phyloP scores from a whole-genome alignment of 2,113 vertebrate genomes.

The Otolemur garnettii region DNA sequence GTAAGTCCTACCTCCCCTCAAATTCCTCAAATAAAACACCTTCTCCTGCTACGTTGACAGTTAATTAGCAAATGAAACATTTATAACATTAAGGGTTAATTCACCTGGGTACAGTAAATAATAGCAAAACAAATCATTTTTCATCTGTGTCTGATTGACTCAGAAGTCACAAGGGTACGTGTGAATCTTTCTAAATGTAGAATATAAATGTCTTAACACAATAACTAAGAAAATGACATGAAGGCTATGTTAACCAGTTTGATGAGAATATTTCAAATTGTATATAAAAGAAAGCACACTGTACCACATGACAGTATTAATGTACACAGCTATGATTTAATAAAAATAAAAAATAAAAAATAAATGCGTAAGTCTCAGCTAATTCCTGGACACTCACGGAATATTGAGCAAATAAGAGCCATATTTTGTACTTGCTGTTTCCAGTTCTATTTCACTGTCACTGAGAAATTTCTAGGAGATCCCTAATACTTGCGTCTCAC shows the following conservation, averaged over 20 bases:
- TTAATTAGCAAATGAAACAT: conserved; percentile 67
- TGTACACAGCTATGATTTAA: no score
- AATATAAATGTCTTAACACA: no score
- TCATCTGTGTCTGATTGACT: background rate
- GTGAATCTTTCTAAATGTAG: no score
- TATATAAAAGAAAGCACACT: no score
- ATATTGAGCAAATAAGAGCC: background rate
- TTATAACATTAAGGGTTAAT: conserved; percentile 61
- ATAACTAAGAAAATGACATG: no score
- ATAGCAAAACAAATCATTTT: conserved; percentile 47
- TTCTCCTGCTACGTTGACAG: conserved; percentile 45
- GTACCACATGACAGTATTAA: no score
- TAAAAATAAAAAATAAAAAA: no score
- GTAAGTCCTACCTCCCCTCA: background rate
- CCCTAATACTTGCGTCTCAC: background rate
- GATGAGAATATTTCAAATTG: no score
- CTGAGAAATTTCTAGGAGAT: background rate
- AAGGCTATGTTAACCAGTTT: no score
- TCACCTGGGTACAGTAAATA: conserved; percentile 25
- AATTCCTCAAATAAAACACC: conserved; percentile 64
- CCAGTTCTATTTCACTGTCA: background rate
- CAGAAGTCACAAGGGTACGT: background rate
- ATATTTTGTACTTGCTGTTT: background rate
- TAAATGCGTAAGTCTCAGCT: background rate
- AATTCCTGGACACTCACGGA: background rate